phyloP scores from a whole-genome alignment of 2,113 vertebrate species.

The Trogon melanurus region DNA sequence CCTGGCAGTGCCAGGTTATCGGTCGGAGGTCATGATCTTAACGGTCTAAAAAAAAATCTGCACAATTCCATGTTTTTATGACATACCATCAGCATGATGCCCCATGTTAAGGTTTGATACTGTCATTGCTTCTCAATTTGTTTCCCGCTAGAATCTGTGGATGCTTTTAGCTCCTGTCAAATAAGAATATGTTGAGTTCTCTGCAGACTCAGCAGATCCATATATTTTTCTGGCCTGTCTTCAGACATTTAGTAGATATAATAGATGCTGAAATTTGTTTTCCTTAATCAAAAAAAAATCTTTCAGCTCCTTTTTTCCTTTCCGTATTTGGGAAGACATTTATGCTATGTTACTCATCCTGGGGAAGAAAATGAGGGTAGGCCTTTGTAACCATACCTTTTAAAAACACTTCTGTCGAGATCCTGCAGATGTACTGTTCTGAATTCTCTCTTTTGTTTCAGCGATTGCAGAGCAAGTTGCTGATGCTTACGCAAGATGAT shows the following conservation, averaged over 20 bases:
- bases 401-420: not conserved
- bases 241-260: not conserved
- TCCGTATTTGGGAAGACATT: not conserved
- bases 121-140: not conserved
- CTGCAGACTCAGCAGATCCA: not conserved
- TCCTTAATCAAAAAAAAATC: not conserved
- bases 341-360: not conserved
- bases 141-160: not conserved
- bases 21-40: too few species aligned
- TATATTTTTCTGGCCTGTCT: not conserved
- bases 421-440: not conserved
- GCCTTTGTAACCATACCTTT: not conserved
- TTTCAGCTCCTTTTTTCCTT: not conserved
- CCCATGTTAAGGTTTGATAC: not conserved
- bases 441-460: constrained; percentile 50
- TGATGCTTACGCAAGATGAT: constrained; percentile 60
- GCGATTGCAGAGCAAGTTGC: constrained; percentile 76
- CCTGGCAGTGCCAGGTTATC: too few species aligned
- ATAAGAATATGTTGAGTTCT: not conserved
- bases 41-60: too few species aligned
- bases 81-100: not conserved
- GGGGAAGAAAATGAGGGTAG: not conserved
- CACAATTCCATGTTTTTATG: too few species aligned
- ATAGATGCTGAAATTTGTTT: not conserved
- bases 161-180: not conserved